Evolutionary conservation across 2,888 invertebrate genomes (phyloP).

Genomic region (Mongoloraphidia duomilia): DNA sequence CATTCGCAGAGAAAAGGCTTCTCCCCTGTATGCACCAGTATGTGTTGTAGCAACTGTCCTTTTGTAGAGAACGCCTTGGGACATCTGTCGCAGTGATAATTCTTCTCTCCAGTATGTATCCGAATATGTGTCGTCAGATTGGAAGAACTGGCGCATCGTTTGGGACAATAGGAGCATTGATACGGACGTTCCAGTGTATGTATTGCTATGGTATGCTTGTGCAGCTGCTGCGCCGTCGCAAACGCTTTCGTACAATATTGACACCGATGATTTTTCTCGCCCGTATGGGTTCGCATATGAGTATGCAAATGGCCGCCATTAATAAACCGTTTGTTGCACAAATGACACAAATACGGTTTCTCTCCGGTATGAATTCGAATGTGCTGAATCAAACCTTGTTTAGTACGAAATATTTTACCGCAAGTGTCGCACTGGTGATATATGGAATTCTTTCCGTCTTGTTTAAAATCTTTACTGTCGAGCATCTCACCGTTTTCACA

Average conservation of each 20-base stretch:
- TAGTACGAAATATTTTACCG: slow-evolving; percentile 27
- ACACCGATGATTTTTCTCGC: slow-evolving; percentile 31
- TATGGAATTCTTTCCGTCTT: slow-evolving; percentile 12
- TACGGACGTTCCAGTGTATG: slow-evolving; percentile 31
- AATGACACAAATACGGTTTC: slow-evolving; percentile 28
- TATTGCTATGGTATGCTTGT: slow-evolving; percentile 28
- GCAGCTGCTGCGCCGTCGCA: slow-evolving; percentile 30
- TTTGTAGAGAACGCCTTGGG: slow-evolving; percentile 30
- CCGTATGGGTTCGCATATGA: slow-evolving; percentile 31
- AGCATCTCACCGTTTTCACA: no score
- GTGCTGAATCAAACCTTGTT: slow-evolving; percentile 29
- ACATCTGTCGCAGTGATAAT: slow-evolving; percentile 30
- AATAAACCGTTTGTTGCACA: slow-evolving; percentile 29
- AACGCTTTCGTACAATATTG: slow-evolving; percentile 29
- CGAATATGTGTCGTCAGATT: slow-evolving; percentile 29
- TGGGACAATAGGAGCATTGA: slow-evolving; percentile 28
- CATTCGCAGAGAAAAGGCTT: slow-evolving; percentile 29
- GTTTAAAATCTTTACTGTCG: no score
- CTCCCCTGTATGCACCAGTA: slow-evolving; percentile 29
- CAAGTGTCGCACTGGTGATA: slow-evolving; percentile 30
- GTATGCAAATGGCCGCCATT: slow-evolving; percentile 31
- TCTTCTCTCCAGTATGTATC: slow-evolving; percentile 31
- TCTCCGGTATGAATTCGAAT: slow-evolving; percentile 30
- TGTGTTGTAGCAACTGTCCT: slow-evolving; percentile 29
- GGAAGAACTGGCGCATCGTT: slow-evolving; percentile 29